Percentiles rank a stretch among this genome's conserved stretches.
phyloP scores from a whole-genome alignment of 2,113 vertebrate species.

The Arothron firmamentum region DNA sequence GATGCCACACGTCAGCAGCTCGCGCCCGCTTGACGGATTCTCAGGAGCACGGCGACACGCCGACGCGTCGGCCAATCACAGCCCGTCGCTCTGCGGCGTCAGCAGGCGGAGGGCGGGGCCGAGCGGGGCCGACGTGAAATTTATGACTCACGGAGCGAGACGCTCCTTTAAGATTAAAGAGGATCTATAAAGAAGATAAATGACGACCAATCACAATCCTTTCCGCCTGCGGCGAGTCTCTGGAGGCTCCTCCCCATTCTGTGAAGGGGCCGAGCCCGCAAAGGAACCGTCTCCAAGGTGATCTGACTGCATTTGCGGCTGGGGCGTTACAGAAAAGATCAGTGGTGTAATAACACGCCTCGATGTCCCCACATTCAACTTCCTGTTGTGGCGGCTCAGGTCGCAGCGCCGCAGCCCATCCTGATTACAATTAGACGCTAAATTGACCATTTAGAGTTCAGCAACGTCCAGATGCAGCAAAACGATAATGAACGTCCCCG shows the following conservation, averaged over 20 bases:
- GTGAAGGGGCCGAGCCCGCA: no score
- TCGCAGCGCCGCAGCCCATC: conserved; percentile 1
- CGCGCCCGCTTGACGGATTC: conserved; percentile 41
- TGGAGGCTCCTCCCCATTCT: no score
- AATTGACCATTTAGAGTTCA: conserved; percentile 29
- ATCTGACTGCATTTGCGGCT: no score
- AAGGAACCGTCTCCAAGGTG: no score
- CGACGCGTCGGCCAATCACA: conserved; percentile 1
- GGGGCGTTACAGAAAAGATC: no score
- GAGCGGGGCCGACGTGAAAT: no score
- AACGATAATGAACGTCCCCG: conserved; percentile 39
- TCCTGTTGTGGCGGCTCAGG: background rate
- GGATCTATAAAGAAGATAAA: no score
- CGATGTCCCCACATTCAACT: background rate
- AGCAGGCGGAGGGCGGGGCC: background rate
- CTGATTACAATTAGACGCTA: conserved; percentile 25
- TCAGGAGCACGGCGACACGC: conserved; percentile 19
- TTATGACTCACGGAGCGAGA: no score
- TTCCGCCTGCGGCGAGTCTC: no score
- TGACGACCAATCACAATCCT: no score
- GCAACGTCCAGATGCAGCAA: conserved; percentile 19
- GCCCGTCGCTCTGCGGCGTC: conserved; percentile 33
- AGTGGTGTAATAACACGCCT: no score
- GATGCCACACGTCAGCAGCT: conserved; percentile 39
- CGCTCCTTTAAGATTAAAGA: no score